phyloP scores from a whole-genome alignment of 1,140 invertebrate genomes.

The Drosophila parabipectinata region DNA sequence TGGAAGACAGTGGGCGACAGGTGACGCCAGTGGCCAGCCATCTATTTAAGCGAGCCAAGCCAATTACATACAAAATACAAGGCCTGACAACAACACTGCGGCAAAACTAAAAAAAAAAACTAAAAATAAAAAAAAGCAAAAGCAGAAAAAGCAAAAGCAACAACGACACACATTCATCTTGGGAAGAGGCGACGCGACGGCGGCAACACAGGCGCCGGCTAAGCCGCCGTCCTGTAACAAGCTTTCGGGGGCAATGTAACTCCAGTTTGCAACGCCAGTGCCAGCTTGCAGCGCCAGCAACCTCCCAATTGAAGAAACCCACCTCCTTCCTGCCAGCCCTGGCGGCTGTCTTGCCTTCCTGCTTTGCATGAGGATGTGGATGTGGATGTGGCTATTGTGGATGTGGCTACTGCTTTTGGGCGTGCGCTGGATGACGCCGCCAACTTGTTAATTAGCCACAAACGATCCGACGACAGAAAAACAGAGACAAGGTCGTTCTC shows the following conservation, averaged over 20 bases:
- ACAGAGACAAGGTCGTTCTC: constrained; percentile 51
- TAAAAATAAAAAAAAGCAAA: constrained; percentile 1
- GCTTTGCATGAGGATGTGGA: constrained; percentile 47
- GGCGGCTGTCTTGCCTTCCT: constrained; percentile 6
- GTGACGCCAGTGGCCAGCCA: constrained; percentile 68
- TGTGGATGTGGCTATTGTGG: constrained; percentile 19
- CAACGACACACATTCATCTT: constrained; percentile 79
- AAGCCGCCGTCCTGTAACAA: constrained; percentile 60
- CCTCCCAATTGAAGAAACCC: neutral
- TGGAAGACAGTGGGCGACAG: constrained; percentile 62
- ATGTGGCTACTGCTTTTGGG: constrained; percentile 14
- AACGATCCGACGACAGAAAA: constrained; percentile 39
- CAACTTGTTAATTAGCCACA: constrained; percentile 74
- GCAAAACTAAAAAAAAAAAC: neutral
- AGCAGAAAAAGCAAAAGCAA: constrained; percentile 3
- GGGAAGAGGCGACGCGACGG: constrained; percentile 39
- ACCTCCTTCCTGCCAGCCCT: constrained; percentile 2
- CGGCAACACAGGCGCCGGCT: constrained; percentile 48
- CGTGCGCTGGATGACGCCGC: constrained; percentile 65
- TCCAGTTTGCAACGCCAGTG: constrained; percentile 16
- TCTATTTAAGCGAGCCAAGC: constrained; percentile 69
- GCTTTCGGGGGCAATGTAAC: constrained; percentile 39
- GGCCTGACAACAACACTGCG: constrained; percentile 59
- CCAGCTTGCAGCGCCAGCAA: constrained; percentile 23
- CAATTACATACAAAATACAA: constrained; percentile 82